Conservation (phyloP, 2,797 vertebrate species). For the Micromesistius poutassou region DNA sequence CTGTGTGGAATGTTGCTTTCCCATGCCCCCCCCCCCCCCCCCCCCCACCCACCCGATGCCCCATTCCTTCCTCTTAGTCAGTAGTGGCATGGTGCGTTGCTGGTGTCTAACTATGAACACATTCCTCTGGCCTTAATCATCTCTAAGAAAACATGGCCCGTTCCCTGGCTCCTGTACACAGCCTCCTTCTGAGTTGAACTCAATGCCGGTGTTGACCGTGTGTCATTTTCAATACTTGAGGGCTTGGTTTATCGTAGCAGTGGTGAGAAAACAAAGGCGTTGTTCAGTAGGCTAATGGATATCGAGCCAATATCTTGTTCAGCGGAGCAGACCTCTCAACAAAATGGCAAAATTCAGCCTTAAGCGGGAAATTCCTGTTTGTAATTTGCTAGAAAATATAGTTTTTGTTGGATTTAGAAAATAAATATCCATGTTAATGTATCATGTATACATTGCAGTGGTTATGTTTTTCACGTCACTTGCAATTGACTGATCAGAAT, state of each 20-base stretch:
- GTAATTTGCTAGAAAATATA: background rate
- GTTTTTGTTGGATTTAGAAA: background rate
- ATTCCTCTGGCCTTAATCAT: constrained; percentile 37
- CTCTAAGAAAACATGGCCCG: constrained; percentile 12
- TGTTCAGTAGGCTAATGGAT: background rate
- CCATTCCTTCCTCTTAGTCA: constrained; percentile 32
- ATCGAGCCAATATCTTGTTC: background rate
- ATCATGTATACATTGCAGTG: too few relatives aligned
- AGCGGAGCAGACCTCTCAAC: background rate
- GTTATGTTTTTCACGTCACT: background rate
- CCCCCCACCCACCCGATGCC: too few relatives aligned
- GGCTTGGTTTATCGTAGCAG: background rate
- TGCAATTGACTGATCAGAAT: background rate
- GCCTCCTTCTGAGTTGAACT: background rate
- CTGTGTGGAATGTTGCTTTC: constrained; percentile 46
- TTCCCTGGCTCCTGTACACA: constrained; percentile 10
- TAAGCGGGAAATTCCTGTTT: background rate
- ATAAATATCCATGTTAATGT: background rate
- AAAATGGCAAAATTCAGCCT: background rate
- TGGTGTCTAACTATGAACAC: constrained; percentile 11
- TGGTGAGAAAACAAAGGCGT: background rate
- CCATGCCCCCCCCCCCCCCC: constrained; percentile 20
- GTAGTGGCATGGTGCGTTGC: constrained; percentile 25
- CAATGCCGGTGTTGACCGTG: background rate
- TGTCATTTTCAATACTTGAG: background rate